Evolutionary conservation across 2,113 vertebrate species (phyloP).

Genomic region (Sinocyclocheilus maitianheensis): DNA sequence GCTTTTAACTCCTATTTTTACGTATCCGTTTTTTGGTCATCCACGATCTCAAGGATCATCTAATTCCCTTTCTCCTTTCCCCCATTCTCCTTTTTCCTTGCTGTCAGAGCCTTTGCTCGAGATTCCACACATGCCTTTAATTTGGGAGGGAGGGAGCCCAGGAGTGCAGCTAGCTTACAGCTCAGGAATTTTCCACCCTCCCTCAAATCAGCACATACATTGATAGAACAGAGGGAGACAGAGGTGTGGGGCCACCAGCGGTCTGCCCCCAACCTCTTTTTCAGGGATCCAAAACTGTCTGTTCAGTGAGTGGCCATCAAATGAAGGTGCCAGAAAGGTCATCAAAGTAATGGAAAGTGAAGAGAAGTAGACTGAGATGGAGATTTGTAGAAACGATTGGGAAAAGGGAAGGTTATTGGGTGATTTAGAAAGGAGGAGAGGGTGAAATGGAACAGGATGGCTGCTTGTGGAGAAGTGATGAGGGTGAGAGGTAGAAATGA

Average conservation of each 20-base stretch:
- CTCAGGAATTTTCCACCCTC: conserved; percentile 84
- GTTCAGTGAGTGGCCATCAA: conserved; percentile 32
- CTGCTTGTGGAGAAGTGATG: neutral
- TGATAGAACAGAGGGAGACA: conserved; percentile 38
- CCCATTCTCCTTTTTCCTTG: conserved; percentile 53
- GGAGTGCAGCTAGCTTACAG: conserved; percentile 84
- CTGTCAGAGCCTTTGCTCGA: conserved; percentile 66
- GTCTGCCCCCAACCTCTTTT: conserved; percentile 19
- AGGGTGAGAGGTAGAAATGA: neutral
- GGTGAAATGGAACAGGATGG: neutral
- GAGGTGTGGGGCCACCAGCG: conserved; percentile 49
- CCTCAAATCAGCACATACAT: conserved; percentile 28
- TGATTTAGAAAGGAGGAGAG: neutral
- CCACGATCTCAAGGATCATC: conserved; percentile 57
- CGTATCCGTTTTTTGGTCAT: conserved; percentile 52
- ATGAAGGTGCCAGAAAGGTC: conserved; percentile 25
- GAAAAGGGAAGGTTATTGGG: conserved; percentile 29
- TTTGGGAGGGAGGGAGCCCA: conserved; percentile 77
- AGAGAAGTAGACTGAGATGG: neutral
- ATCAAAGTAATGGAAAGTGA: conserved; percentile 7
- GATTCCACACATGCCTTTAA: conserved; percentile 89
- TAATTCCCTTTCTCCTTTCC: conserved; percentile 51
- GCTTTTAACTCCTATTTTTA: conserved; percentile 21
- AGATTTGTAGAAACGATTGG: neutral
- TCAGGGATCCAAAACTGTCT: conserved; percentile 23